phyloP scores from a whole-genome alignment of 2,888 invertebrate genomes.

The Graphium colonna region DNA sequence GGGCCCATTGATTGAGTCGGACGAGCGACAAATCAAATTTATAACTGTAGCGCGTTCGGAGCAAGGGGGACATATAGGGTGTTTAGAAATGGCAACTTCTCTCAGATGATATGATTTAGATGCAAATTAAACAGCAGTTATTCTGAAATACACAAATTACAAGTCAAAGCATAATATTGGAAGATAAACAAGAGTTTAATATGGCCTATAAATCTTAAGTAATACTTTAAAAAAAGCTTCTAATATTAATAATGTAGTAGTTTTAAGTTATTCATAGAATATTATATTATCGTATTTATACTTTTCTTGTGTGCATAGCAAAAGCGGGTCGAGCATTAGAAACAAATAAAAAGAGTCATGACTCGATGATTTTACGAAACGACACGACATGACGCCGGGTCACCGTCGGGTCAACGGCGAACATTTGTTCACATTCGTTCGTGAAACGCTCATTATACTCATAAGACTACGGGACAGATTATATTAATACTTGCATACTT shows the following conservation, averaged over 20 bases:
- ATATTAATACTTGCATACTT: not conserved
- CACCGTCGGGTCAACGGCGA: not conserved
- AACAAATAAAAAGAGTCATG: not conserved
- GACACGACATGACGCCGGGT: constrained; percentile 1
- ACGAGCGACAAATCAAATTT: constrained; percentile 70
- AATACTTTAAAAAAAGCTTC: no score
- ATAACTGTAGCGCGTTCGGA: constrained; percentile 37
- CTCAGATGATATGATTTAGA: not conserved
- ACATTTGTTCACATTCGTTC: not conserved
- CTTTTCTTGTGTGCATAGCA: not conserved
- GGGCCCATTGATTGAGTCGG: constrained; percentile 33
- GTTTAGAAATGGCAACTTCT: no score
- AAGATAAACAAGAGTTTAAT: no score
- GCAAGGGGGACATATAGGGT: constrained; percentile 4
- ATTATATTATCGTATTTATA: no score
- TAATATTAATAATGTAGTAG: no score
- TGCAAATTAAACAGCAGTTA: no score
- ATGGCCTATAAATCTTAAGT: no score
- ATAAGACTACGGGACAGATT: not conserved
- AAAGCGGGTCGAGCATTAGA: not conserved
- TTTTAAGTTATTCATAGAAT: not conserved
- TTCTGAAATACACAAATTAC: no score
- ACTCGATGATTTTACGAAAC: constrained; percentile 2
- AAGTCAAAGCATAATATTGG: no score
- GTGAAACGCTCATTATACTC: not conserved